Evolutionary conservation across 1,140 invertebrate species (phyloP).

Genomic region (Leucophenga varia): DNA sequence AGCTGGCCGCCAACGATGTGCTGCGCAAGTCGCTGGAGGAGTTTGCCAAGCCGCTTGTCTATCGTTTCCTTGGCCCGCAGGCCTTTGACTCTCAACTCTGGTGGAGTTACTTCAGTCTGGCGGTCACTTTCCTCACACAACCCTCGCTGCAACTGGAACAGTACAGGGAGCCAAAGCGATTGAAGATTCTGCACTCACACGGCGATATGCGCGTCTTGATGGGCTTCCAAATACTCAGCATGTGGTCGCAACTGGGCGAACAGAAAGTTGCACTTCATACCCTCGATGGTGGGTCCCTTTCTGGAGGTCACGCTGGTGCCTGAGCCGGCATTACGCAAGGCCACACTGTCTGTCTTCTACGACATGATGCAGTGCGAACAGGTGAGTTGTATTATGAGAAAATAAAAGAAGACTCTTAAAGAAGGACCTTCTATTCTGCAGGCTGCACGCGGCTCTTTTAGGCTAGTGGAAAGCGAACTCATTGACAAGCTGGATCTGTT

Average conservation of each 20-base stretch:
- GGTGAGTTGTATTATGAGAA: constrained; percentile 46
- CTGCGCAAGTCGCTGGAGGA: constrained; percentile 84
- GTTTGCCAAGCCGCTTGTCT: constrained; percentile 81
- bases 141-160: constrained; percentile 82
- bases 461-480: constrained; percentile 86
- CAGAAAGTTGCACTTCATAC: constrained; percentile 85
- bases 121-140: constrained; percentile 86
- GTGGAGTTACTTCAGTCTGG: constrained; percentile 87
- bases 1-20: constrained; percentile 87
- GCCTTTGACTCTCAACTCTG: constrained; percentile 72
- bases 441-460: constrained; percentile 74
- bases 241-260: constrained; percentile 88
- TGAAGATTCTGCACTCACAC: constrained; percentile 78
- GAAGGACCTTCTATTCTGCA: too few species aligned
- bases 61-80: constrained; percentile 74
- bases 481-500: constrained; percentile 92
- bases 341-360: constrained; percentile 92
- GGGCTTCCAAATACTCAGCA: constrained; percentile 90
- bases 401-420: too few species aligned
- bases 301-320: constrained; percentile 92
- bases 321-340: constrained; percentile 82
- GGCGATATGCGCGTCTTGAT: constrained; percentile 91
- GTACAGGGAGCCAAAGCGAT: constrained; percentile 76
- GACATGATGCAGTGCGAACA: constrained; percentile 97
- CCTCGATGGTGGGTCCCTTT: constrained; percentile 90